phyloP scores from a whole-genome alignment of 1,140 invertebrate genomes.

The Drosophila sechellia region DNA sequence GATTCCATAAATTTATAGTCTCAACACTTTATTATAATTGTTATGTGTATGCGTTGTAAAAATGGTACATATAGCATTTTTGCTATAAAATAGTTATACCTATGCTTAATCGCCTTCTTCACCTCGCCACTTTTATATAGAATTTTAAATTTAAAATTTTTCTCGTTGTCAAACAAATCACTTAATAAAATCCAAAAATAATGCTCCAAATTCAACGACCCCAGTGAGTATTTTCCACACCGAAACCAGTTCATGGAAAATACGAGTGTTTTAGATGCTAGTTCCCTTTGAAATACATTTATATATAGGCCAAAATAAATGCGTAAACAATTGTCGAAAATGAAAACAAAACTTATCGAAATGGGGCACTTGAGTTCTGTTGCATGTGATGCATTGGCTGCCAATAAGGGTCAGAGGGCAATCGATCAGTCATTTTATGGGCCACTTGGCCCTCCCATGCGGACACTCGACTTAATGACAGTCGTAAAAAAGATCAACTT shows the following conservation, averaged over 20 bases:
- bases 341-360: conserved; percentile 48
- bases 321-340: conserved; percentile 60
- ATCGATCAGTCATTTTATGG: conserved; percentile 66
- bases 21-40: neutral
- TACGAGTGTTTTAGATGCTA: conserved; percentile 26
- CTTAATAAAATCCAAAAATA: conserved; percentile 9
- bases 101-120: neutral
- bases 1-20: neutral
- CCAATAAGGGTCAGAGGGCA: conserved; percentile 54
- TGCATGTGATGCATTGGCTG: neutral
- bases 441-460: conserved; percentile 31
- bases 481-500: conserved; percentile 45
- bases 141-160: neutral
- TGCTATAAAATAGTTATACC: neutral
- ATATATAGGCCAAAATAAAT: conserved; percentile 65
- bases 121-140: conserved; percentile 4
- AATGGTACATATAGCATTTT: neutral
- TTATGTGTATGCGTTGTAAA: neutral
- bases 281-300: conserved; percentile 4
- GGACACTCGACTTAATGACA: conserved; percentile 70
- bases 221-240: conserved; percentile 13
- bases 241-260: conserved; percentile 57
- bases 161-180: conserved; percentile 22
- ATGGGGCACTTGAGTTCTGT: conserved; percentile 8
- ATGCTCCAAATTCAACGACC: conserved; percentile 19